Percentiles rank a stretch among this genome's conserved stretches.
phyloP scores from a whole-genome alignment of 2,113 vertebrate genomes.

The Odontophorus gujanensis region DNA sequence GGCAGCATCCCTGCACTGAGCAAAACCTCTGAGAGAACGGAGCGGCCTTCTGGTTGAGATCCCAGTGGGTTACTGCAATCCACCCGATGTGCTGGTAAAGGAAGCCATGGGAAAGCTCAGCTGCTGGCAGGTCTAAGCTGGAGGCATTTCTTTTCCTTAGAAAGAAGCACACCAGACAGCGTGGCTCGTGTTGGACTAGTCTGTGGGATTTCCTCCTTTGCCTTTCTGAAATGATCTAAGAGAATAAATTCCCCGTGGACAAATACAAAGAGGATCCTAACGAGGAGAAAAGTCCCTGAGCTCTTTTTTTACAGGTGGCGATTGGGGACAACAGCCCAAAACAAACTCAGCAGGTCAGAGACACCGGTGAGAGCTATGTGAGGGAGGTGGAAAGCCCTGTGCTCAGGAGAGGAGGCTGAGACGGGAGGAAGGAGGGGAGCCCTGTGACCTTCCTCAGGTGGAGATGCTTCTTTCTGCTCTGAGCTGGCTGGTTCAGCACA shows the following conservation, averaged over 20 bases:
- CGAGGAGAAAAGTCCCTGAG: neutral
- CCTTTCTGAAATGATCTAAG: neutral
- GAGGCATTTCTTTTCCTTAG: neutral
- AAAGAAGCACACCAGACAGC: neutral
- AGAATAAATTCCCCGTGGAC: neutral
- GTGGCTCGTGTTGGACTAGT: neutral
- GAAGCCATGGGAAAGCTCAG: conserved; percentile 23
- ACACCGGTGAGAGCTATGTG: neutral
- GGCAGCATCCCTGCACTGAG: conserved; percentile 1
- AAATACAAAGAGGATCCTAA: neutral
- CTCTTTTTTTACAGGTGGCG: neutral
- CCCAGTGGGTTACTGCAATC: conserved; percentile 68
- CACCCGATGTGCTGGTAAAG: conserved; percentile 2
- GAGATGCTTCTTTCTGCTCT: neutral
- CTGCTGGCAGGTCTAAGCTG: neutral
- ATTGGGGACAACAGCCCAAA: neutral
- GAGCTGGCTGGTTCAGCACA: neutral
- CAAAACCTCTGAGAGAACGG: neutral
- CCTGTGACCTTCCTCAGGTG: neutral
- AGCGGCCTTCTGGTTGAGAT: conserved; percentile 45
- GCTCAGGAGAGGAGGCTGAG: neutral
- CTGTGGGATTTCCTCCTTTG: neutral
- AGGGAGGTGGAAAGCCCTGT: neutral
- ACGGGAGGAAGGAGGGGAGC: neutral
- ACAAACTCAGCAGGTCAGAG: neutral